phyloP scores from a whole-genome alignment of 2,797 vertebrate genomes.

The Rachycentron canadum region DNA sequence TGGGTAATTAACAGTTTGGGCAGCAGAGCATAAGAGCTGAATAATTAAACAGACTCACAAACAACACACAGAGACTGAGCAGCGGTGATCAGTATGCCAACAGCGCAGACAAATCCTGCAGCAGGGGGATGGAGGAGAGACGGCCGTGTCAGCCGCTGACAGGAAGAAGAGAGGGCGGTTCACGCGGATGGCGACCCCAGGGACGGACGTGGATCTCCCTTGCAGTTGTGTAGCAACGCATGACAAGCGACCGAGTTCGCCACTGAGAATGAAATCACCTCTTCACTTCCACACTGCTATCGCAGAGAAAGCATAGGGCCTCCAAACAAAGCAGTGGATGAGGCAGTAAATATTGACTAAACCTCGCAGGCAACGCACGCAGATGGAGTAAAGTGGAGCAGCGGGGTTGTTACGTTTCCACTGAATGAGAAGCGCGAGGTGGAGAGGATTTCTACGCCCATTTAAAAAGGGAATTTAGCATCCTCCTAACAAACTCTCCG shows the following conservation, averaged over 20 bases:
- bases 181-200: neutral
- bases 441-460: neutral
- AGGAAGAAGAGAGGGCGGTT: conserved; percentile 8
- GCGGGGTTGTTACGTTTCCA: conserved; percentile 2
- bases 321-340: neutral
- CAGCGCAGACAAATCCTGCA: neutral
- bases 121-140: neutral
- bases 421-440: neutral
- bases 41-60: neutral
- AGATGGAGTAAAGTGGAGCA: neutral
- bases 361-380: neutral
- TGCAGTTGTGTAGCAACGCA: neutral
- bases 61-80: neutral
- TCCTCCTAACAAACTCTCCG: neutral
- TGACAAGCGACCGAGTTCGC: neutral
- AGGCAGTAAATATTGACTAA: conserved; percentile 25
- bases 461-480: neutral
- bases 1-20: conserved; percentile 11
- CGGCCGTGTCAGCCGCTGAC: conserved; percentile 20
- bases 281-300: neutral
- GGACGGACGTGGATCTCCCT: neutral
- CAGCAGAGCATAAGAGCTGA: neutral
- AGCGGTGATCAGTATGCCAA: conserved; percentile 16
- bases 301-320: neutral
- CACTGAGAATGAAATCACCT: neutral